Conservation (phyloP, 1,140 invertebrate species). For the Micrasema minimum region DNA sequence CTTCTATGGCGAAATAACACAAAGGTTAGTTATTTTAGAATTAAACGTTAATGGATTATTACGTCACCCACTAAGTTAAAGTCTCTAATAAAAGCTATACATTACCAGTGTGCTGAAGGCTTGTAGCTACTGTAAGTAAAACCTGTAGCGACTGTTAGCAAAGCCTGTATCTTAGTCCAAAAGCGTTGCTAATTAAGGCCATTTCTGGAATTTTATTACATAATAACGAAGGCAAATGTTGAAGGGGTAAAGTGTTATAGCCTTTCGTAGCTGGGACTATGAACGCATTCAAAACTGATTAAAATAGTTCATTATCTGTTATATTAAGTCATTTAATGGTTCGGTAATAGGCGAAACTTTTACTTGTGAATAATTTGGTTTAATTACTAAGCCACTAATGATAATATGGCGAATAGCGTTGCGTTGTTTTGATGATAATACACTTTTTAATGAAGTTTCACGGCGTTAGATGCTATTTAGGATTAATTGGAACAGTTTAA, state of each 20-base stretch:
- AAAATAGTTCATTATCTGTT: constrained; percentile 36
- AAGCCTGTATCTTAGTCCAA: constrained; percentile 31
- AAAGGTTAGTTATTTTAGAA: too few relatives aligned
- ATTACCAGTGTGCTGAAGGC: too few relatives aligned
- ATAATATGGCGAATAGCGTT: background rate
- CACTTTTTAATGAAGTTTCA: constrained; percentile 25
- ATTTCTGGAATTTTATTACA: constrained; percentile 53
- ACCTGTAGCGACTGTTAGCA: too few relatives aligned
- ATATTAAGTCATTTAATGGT: constrained; percentile 36
- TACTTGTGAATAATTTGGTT: constrained; percentile 22
- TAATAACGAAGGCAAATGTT: constrained; percentile 53
- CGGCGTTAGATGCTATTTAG: constrained; percentile 15
- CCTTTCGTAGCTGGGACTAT: constrained; percentile 31
- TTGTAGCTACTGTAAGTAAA: background rate
- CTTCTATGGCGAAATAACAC: too few relatives aligned
- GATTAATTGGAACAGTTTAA: constrained; percentile 22
- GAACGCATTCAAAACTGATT: constrained; percentile 33
- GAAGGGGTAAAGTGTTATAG: constrained; percentile 39
- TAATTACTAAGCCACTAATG: constrained; percentile 20
- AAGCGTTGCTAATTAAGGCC: constrained; percentile 49
- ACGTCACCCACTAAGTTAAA: too few relatives aligned
- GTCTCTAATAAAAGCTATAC: too few relatives aligned
- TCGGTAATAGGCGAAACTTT: constrained; percentile 29
- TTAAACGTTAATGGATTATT: too few relatives aligned
- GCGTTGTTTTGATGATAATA: constrained; percentile 18